Base-by-base conservation (phyloP, 2,113 vertebrate species). In the Phoxinus phoxinus region DNA sequence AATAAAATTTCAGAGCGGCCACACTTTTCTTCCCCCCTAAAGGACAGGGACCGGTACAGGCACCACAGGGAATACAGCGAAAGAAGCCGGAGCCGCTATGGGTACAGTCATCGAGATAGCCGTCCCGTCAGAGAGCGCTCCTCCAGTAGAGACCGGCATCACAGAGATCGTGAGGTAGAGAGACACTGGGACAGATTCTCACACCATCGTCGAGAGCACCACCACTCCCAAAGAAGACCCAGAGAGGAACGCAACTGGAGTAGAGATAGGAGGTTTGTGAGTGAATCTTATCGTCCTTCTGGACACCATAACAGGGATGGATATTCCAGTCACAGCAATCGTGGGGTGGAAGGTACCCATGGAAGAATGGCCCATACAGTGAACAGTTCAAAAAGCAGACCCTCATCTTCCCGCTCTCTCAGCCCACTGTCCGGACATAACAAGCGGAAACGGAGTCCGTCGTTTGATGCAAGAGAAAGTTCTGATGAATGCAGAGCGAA, bases 91-190 rank as follows among this genome's bases (percentile, higher is more conserved):
- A 95, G 94, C 5, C 91, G 92, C 3, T 83, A 88, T 0, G 94
- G 95, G 1, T 87, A 93, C 74, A 92, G 96, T 59, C 91, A 95
- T 89, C 72, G 87, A 23, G 67, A 86, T 32, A 37, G 91, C 51
- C 89, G 91, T 19, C 84, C 91, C 0, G 92, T 94, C 84, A 93
- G 92, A 1, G 95, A 96, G 6, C 94, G 92, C 3, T 90, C 92
- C 4, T 93, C 94, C 91, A 91, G 88, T 87, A 89, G 93, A 12
- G 94, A 96, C 19, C 93, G 93, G 8, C 91, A 93, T 79, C 88
- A 95, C 80, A 91, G 92, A 0, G 95, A 96, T 6, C 69, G 91
- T 0, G 95, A 96, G 1, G 80, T 81, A 0, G 83, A 91, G 1
- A 84, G 94, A 9, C 90, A 89, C 82, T 92, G 95, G 0, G 95